Base-by-base conservation (phyloP, 2,888 invertebrate genomes). In the Apeira syringaria region DNA sequence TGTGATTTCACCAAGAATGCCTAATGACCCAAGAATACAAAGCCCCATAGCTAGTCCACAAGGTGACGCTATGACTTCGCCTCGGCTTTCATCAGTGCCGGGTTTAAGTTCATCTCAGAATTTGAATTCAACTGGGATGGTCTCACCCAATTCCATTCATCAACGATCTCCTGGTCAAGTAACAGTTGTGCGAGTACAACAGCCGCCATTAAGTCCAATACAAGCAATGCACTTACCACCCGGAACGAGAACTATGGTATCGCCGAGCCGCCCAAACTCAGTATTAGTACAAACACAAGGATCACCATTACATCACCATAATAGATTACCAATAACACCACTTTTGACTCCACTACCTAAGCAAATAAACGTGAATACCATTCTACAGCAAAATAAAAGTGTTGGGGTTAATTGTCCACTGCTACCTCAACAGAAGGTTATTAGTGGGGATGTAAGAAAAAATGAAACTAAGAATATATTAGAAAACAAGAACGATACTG, bases 341-440 rank as follows among this genome's bases (percentile, higher is more conserved):
- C 89, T 92, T 13, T 74, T 92, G 57, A 75, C 91, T 7, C 88
- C 91, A 15, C 91, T 91, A 56, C 80, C 92, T 3, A 93, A 93
- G 72, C 91, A 92, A 48, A 64, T 92, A 22, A 91, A 83, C 67
- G 68, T 89, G 1, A 88, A 84, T 39, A 91, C 89, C 42, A 71
- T 85, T 22, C 64, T 80, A 35, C 82, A 79, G 38, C 85, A 82
- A 61, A 80, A 74, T 55, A 89, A 86, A 65, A 59, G 56, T 13
- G 68, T 74, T 5, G 61, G 56, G 25, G 67, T 74, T 2, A 69
- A 66, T 36, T 57, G 78, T 12, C 53, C 79, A 6, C 53, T 80
- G 4, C 56, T 79, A 24, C 72, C 80, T 40, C 82, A 83, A 47
- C 82, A 89, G 31, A 87, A 91, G 63, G 70, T 84, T 46, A 65